These are phyloP conservation scores for Sphaerophoria rueppellii DNA, from an alignment of 2,888 invertebrate genomes.

Conservation along the genomic window DNA sequence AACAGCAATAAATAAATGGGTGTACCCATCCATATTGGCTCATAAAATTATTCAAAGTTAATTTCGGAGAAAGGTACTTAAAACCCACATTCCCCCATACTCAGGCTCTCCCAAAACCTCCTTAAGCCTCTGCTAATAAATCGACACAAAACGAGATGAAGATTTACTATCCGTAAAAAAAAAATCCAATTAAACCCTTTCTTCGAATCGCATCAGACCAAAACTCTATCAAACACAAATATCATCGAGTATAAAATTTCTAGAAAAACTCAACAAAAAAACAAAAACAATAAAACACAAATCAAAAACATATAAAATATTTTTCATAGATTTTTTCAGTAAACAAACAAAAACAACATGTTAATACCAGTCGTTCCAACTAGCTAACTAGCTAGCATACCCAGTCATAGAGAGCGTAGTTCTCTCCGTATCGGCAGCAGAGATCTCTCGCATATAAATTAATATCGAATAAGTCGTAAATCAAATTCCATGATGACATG, in stretches of 20 bases:
- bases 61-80: slow-evolving; percentile 23
- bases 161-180: slow-evolving; percentile 38
- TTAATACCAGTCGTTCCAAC: background rate
- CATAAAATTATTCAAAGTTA: slow-evolving; percentile 1
- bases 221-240: background rate
- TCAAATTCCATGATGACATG: slow-evolving; percentile 76
- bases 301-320: slow-evolving; percentile 69
- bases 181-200: slow-evolving; percentile 35
- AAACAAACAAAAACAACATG: slow-evolving; percentile 36
- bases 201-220: slow-evolving; percentile 30
- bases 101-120: background rate
- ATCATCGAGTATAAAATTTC: slow-evolving; percentile 51
- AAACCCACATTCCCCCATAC: slow-evolving; percentile 2
- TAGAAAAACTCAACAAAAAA: slow-evolving; percentile 10
- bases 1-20: too few species aligned
- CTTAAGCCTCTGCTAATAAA: slow-evolving; percentile 3
- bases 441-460: slow-evolving; percentile 74
- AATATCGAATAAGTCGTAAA: slow-evolving; percentile 74
- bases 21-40: background rate
- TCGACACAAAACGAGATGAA: slow-evolving; percentile 1
- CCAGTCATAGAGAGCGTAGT: background rate
- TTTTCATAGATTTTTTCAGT: slow-evolving; percentile 62
- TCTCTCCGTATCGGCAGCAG: slow-evolving; percentile 16
- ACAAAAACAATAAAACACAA: slow-evolving; percentile 58
- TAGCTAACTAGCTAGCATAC: slow-evolving; percentile 13